Base-by-base conservation (phyloP, 1,140 invertebrate genomes). In the Stenopsyche tienmushanensis region DNA sequence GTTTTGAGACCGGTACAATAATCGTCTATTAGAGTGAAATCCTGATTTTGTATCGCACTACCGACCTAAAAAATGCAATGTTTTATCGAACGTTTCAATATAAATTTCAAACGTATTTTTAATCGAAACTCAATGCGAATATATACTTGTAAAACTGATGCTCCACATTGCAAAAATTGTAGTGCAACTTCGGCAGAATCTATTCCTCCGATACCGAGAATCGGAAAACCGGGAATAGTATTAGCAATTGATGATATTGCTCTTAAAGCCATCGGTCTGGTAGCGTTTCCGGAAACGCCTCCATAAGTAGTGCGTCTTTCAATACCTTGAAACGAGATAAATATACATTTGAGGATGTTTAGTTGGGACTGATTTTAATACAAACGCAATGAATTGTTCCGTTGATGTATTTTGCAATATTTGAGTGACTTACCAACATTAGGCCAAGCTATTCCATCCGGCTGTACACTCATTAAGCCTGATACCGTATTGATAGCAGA, bases 21-120 rank as follows among this genome's bases (percentile, higher is more conserved):
- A 76, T 99, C 96, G 10, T 98, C 90, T 58, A 98, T 90, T 0
- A 98, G 74, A 0, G 95, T 97, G 71, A 96, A 98, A 78, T 98
- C 96, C 83, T 99, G 97, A 82, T 99, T 99, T 76, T 99, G 97
- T 13, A 99, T 86, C 3, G 97, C 94, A 75, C 94, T 98, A 76
- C 97, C 93, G 53, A 97, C 86, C 90, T 94, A 69, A 21, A 54
- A 71, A 25, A 17, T 5, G n/a, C 13, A 18, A 25, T 52, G n/a
- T 21, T 1, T 3, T 9, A 9, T 3, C 10, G 1, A 52, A 52
- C 9, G 2, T 62, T 39, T 39, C 13, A 39, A 39, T 39, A 39
- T 39, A 39, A 8, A 5, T 39, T 39, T 39, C 5, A n/a, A n/a
- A n/a, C n/a, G n/a, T n/a, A n/a, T n/a, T n/a, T n/a, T n/a, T n/a